Conservation (phyloP, 2,797 vertebrate genomes). For the Trichosurus vulpecula region DNA sequence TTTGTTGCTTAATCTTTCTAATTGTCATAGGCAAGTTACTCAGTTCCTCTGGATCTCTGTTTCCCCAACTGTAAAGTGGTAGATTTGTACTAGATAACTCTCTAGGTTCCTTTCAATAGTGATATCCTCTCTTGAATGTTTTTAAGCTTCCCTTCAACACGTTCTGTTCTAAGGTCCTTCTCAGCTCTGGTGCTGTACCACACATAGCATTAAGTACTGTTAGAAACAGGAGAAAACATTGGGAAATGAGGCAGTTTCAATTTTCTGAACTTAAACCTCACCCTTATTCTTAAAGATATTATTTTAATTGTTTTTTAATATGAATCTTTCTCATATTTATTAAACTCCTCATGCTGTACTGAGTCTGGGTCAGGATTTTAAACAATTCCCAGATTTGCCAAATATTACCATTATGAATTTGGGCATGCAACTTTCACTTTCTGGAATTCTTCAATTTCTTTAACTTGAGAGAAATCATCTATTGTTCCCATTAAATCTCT, state of each 20-base stretch:
- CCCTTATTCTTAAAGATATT: background rate
- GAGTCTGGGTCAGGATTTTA: background rate
- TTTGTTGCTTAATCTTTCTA: background rate
- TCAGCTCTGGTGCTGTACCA: background rate
- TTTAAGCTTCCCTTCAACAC: background rate
- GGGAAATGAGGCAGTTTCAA: background rate
- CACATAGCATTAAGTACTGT: background rate
- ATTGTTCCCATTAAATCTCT: background rate
- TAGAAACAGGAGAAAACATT: background rate
- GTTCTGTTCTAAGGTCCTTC: background rate
- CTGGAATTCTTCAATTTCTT: background rate
- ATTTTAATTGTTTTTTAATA: background rate
- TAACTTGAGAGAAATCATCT: background rate
- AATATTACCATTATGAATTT: background rate
- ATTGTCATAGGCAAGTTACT: too few relatives aligned
- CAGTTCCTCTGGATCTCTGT: background rate
- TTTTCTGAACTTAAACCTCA: background rate
- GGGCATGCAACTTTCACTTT: background rate
- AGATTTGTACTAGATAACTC: background rate
- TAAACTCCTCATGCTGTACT: background rate
- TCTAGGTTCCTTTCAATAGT: background rate
- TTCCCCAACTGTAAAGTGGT: background rate
- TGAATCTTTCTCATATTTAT: background rate
- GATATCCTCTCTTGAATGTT: background rate
- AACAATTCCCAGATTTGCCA: background rate